Evolutionary conservation across 2,888 invertebrate genomes (phyloP).

Genomic region (Papilio elwesi): DNA sequence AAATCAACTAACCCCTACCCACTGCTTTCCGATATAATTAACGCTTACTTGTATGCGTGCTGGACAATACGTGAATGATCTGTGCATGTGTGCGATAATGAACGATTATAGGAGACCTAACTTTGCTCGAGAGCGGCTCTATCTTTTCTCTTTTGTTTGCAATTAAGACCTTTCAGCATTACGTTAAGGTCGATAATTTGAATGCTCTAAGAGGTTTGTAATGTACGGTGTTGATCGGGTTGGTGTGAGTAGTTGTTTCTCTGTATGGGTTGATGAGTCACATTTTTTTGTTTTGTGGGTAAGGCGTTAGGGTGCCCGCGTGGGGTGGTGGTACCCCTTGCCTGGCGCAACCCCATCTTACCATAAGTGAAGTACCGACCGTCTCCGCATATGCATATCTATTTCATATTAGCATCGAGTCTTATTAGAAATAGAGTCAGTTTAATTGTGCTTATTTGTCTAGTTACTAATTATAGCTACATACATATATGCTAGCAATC

Average conservation of each 20-base stretch:
- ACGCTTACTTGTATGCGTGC: slow-evolving; percentile 78
- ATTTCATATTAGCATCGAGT: slow-evolving; percentile 65
- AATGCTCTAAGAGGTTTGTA: slow-evolving; percentile 58
- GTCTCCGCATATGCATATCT: slow-evolving; percentile 83
- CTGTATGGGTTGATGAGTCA: slow-evolving; percentile 84
- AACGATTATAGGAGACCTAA: slow-evolving; percentile 82
- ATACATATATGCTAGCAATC: no score
- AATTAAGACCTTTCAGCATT: slow-evolving; percentile 64
- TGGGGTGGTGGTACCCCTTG: slow-evolving; percentile 77
- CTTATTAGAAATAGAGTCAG: slow-evolving; percentile 69
- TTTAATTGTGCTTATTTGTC: slow-evolving; percentile 18
- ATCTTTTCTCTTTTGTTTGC: slow-evolving; percentile 51
- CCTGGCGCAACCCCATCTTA: slow-evolving; percentile 82
- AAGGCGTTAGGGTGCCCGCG: slow-evolving; percentile 79
- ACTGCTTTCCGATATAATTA: slow-evolving; percentile 84
- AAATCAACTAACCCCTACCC: slow-evolving; percentile 83
- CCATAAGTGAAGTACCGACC: slow-evolving; percentile 83
- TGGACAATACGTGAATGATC: slow-evolving; percentile 73
- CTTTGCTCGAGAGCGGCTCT: slow-evolving; percentile 67
- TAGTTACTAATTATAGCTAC: not conserved
- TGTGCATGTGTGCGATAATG: slow-evolving; percentile 80
- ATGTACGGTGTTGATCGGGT: slow-evolving; percentile 55
- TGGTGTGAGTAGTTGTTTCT: slow-evolving; percentile 68
- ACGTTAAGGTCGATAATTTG: slow-evolving; percentile 71
- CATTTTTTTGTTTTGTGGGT: slow-evolving; percentile 85